These are phyloP conservation scores for Tetramorium alpestre DNA, from an alignment of 1,140 invertebrate species.

Conservation along the genomic window DNA sequence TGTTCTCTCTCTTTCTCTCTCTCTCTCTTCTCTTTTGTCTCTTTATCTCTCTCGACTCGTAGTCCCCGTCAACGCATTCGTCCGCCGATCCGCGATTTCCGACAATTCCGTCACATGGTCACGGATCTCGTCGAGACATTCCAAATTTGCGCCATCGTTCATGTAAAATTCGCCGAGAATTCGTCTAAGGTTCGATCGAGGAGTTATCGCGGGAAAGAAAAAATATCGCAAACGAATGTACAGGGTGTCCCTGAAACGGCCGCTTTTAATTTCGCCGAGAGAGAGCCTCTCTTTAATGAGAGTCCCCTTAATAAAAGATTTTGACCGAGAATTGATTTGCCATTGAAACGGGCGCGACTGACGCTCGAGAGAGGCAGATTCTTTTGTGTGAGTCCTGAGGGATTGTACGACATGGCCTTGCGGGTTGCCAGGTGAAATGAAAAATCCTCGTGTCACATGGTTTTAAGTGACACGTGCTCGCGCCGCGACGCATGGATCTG, in stretches of 20 bases:
- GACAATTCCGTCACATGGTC: not conserved
- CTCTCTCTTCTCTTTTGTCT: conserved; percentile 41
- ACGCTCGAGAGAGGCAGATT: not conserved
- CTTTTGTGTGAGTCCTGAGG: not conserved
- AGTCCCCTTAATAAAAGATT: conserved; percentile 21
- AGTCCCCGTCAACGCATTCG: not conserved
- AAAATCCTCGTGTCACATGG: conserved; percentile 28
- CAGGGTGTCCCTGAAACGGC: conserved; percentile 1
- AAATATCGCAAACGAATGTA: conserved; percentile 1
- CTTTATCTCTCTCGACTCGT: conserved; percentile 12
- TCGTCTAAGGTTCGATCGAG: not conserved
- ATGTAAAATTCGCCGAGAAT: not conserved
- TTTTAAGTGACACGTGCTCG: conserved; percentile 64
- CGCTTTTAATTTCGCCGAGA: conserved; percentile 19
- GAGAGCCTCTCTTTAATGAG: conserved; percentile 23
- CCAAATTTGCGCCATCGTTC: not conserved
- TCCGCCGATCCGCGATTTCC: not conserved
- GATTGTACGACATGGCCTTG: conserved; percentile 28
- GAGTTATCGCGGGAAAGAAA: not conserved
- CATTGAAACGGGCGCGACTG: conserved; percentile 4
- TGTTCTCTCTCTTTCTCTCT: conserved; percentile 61
- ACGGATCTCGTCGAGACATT: not conserved
- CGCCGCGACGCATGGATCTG: conserved; percentile 10
- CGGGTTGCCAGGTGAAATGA: conserved; percentile 35
- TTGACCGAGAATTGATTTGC: conserved; percentile 31